phyloP scores from a whole-genome alignment of 2,888 invertebrate species.

The Invenusta paracnida region DNA sequence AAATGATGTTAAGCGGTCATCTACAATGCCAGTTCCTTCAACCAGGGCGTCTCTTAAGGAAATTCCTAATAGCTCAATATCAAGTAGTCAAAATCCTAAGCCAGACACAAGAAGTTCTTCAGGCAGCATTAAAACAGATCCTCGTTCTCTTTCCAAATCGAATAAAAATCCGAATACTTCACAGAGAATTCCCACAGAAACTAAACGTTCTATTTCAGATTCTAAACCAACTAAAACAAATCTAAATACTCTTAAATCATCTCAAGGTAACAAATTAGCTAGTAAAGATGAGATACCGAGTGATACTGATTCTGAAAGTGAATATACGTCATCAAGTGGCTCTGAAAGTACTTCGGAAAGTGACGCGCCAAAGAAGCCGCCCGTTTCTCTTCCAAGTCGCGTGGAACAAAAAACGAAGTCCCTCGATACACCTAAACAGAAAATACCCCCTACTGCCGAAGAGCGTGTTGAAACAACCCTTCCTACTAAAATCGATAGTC shows the following conservation, averaged over 20 bases:
- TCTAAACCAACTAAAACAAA: not conserved
- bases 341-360: not conserved
- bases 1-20: not conserved
- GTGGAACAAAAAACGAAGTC: too few species aligned
- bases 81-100: not conserved
- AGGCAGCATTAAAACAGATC: too few species aligned
- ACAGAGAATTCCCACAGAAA: not conserved
- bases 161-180: too few species aligned
- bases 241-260: too few species aligned
- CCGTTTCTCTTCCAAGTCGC: not conserved
- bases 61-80: not conserved
- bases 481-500: not conserved
- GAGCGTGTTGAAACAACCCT: not conserved
- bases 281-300: too few species aligned
- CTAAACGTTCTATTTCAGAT: not conserved
- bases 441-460: not conserved
- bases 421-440: too few species aligned
- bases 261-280: too few species aligned
- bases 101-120: not conserved
- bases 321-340: not conserved
- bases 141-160: not conserved
- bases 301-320: slow-evolving; percentile 17
- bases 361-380: not conserved
- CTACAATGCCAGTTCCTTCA: slow-evolving; percentile 5
- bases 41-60: not conserved